phyloP scores from a whole-genome alignment of 2,888 invertebrate species.

The Apeira syringaria region DNA sequence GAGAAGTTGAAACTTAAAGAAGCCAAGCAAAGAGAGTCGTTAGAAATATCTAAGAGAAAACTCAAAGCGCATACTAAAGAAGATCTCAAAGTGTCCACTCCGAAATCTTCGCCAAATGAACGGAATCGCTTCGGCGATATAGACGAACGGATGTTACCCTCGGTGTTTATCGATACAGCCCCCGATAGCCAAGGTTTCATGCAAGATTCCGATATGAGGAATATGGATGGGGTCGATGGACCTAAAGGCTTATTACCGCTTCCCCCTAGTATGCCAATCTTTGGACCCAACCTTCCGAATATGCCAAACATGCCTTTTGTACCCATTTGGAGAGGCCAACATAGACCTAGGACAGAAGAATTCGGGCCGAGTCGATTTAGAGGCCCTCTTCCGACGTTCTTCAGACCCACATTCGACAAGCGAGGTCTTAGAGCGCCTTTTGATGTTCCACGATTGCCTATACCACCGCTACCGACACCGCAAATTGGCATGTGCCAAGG shows the following conservation, averaged over 20 bases:
- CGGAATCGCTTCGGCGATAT: slow-evolving; percentile 75
- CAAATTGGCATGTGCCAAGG: slow-evolving; percentile 64
- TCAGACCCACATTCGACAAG: slow-evolving; percentile 62
- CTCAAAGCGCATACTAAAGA: slow-evolving; percentile 64
- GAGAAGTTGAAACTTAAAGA: slow-evolving; percentile 90
- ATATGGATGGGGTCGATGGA: slow-evolving; percentile 44
- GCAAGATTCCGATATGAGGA: slow-evolving; percentile 72
- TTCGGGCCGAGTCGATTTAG: slow-evolving; percentile 61
- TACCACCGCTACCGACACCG: slow-evolving; percentile 60
- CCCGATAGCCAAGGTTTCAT: slow-evolving; percentile 54
- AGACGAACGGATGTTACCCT: slow-evolving; percentile 73
- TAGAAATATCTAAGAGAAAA: slow-evolving; percentile 80
- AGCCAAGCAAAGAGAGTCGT: slow-evolving; percentile 87
- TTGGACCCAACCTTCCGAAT: slow-evolving; percentile 6
- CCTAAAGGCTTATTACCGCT: slow-evolving; percentile 43
- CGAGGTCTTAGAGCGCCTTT: slow-evolving; percentile 53
- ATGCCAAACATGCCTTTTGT: slow-evolving; percentile 42
- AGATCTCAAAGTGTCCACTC: slow-evolving; percentile 73
- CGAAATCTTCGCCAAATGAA: slow-evolving; percentile 65
- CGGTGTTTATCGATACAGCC: slow-evolving; percentile 54
- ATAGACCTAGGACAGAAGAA: slow-evolving; percentile 60
- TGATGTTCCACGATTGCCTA: slow-evolving; percentile 46
- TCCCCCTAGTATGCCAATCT: slow-evolving; percentile 56
- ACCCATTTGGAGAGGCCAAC: slow-evolving; percentile 61
- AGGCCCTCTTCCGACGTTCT: slow-evolving; percentile 57